Base-by-base conservation (phyloP, 2,113 vertebrate species). In the Aphyosemion australe region DNA sequence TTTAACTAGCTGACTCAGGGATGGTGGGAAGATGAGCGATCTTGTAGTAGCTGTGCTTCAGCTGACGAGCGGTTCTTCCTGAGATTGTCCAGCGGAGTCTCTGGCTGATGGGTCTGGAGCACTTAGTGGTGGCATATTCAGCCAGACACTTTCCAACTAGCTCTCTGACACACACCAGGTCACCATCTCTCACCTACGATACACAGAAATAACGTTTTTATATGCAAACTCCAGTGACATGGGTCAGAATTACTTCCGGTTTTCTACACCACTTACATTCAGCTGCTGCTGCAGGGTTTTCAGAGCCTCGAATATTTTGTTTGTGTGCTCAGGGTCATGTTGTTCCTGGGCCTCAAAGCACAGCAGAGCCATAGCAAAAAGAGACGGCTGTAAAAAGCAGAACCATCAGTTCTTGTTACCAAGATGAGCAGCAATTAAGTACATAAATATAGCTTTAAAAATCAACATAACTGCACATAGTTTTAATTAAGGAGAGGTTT, bases 41-140 rank as follows among this genome's bases (percentile, higher is more conserved):
- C 87, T 93, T 96, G 85, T 97, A 96, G 84, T 95, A 99, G 86
- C 97, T 98, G 47, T 94, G 97, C 83, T 95, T 98, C 56, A 99
- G 81, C 72, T 97, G 95, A 43, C 95, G 87, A 37, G 96, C 95
- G 0, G 97, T 99, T 79, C 95, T 92, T 20, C 97, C 95, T 3
- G 97, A 98, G 66, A 99, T 97, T 48, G 94, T 95, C 97, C 97
- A 98, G 65, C 96, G 96, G 42, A 98, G 82, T 84, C 96, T 96
- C 88, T 98, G 95, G 71, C 91, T 78, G 43, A 94, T 96, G 2
- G 97, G 96, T 88, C 92, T 96, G 62, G 91, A 94, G 88, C 94
- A 95, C 74, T 95, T 96, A 78, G 94, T 91, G 10, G 94, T 93
- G 41, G 96, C 93, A 55, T 99, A 99, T 72, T 98, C 97, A 18